These are phyloP conservation scores for Lithophane leautieri DNA, from an alignment of 2,888 invertebrate genomes.

Conservation along the genomic window DNA sequence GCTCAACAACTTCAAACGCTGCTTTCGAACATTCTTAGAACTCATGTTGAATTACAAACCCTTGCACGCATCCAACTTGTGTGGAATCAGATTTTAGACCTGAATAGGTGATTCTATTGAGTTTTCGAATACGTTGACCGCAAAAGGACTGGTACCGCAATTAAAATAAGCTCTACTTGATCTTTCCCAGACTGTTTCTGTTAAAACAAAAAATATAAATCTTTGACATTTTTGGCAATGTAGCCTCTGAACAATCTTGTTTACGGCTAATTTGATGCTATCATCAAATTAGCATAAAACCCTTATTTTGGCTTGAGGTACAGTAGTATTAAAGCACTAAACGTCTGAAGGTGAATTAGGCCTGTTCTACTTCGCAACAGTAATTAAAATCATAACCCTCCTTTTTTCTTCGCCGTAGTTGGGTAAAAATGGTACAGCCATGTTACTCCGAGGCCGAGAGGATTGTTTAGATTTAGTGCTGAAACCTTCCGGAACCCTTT, in stretches of 20 bases:
- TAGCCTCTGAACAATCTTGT: background rate
- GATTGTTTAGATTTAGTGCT: conserved; percentile 21
- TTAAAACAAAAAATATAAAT: background rate
- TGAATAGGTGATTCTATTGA: conserved; percentile 2
- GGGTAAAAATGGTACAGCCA: conserved; percentile 7
- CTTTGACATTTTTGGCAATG: background rate
- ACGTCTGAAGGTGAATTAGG: background rate
- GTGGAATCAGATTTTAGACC: conserved; percentile 26
- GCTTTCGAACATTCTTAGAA: conserved; percentile 49
- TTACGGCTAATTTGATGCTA: background rate
- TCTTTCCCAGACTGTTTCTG: background rate
- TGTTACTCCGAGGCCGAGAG: background rate
- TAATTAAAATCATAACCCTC: no score
- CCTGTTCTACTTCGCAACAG: background rate
- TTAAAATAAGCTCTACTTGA: background rate
- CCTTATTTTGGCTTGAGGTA: background rate
- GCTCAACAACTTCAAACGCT: conserved; percentile 44
- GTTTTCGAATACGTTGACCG: background rate
- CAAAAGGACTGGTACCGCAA: background rate
- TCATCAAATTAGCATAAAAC: background rate
- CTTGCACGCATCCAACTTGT: conserved; percentile 38
- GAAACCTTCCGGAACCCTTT: conserved; percentile 21
- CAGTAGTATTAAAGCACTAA: background rate
- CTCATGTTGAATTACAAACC: conserved; percentile 47
- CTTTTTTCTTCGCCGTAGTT: no score